Percentiles rank a stretch among this genome's conserved stretches.
Conservation (phyloP, 2,113 vertebrate genomes). For the Sinosuthora webbiana region DNA sequence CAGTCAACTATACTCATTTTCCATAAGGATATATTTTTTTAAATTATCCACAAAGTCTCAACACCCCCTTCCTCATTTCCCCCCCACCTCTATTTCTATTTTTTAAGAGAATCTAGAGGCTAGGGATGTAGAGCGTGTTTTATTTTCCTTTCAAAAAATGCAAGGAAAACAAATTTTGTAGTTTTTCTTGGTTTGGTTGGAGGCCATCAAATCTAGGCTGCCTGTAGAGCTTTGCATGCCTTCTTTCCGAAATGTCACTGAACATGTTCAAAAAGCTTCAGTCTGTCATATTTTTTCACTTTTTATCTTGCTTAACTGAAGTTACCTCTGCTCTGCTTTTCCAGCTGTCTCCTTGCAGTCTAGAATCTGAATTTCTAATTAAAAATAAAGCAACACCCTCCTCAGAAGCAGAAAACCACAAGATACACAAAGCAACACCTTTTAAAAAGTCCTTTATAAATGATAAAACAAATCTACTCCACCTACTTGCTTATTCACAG, state of each 20-base stretch:
- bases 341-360: not conserved
- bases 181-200: not conserved
- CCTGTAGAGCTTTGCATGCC: not conserved
- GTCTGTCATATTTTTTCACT: not conserved
- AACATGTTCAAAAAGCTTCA: not conserved
- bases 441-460: not conserved
- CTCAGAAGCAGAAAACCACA: not conserved
- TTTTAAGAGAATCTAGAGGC: not conserved
- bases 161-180: not conserved
- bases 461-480: not conserved
- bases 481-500: not conserved
- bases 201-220: not conserved
- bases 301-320: not conserved
- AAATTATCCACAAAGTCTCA: not conserved
- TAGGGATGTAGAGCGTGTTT: not conserved
- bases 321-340: not conserved
- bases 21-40: not conserved
- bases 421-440: not conserved
- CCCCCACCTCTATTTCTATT: fast-evolving
- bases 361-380: not conserved
- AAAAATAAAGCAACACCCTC: not conserved
- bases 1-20: not conserved
- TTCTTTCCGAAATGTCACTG: not conserved
- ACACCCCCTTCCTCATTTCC: too few relatives aligned
- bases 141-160: not conserved